A percentile compares a stretch with the other conserved stretches of the same genome.
Evolutionary conservation across 2,888 invertebrate genomes (phyloP).

Genomic region (Lithophane socia): DNA sequence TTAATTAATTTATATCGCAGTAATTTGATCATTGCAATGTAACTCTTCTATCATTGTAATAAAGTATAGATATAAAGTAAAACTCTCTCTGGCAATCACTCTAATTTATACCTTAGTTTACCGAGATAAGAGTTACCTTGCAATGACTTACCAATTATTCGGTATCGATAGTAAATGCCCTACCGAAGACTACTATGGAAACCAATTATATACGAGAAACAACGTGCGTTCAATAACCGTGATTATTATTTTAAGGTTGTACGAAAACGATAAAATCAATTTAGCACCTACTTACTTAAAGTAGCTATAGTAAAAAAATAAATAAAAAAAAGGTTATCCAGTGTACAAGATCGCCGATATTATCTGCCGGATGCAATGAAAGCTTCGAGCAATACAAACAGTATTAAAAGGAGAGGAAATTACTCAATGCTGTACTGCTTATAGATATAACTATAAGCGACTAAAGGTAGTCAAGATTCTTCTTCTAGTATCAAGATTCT

Average conservation of each 20-base stretch:
- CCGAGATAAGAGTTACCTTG: background rate
- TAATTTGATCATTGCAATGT: background rate
- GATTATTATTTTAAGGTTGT: slow-evolving; percentile 23
- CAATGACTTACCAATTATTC: background rate
- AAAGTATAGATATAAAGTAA: background rate
- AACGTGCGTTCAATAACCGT: background rate
- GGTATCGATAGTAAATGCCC: background rate
- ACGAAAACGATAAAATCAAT: slow-evolving; percentile 29
- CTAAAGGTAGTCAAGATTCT: slow-evolving; percentile 11
- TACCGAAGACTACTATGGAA: background rate
- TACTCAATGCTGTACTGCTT: slow-evolving; percentile 34
- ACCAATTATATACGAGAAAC: background rate
- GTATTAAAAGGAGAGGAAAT: slow-evolving; percentile 45
- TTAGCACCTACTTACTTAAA: slow-evolving; percentile 11
- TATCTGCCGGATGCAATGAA: slow-evolving; percentile 46
- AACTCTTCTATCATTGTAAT: background rate
- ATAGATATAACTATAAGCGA: slow-evolving; percentile 13
- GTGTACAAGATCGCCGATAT: slow-evolving; percentile 35
- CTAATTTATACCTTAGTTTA: background rate
- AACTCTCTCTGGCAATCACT: background rate
- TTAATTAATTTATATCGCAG: slow-evolving; percentile 9
- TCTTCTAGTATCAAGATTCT: background rate
- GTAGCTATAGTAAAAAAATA: slow-evolving; percentile 12
- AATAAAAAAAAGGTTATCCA: slow-evolving; percentile 23
- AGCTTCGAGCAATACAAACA: slow-evolving; percentile 42